Evolutionary conservation across 64 coral and sea anemone genomes (phyloP).

Genomic region (Porites australiensis): DNA sequence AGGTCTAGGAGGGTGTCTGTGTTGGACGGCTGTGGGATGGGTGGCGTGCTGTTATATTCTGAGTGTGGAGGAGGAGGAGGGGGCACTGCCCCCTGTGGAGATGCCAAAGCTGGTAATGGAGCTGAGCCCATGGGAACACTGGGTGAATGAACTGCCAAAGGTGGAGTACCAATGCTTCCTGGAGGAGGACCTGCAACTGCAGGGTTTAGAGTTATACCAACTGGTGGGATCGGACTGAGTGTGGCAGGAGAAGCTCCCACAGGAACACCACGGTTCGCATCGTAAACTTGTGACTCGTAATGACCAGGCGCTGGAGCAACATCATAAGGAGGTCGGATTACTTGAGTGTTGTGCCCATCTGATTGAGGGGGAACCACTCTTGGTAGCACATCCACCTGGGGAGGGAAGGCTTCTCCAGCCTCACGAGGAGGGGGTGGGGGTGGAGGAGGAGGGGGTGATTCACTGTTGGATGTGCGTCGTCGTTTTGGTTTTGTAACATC

Average conservation of each 20-base stretch:
- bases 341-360: background rate
- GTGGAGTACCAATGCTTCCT: conserved; percentile 35
- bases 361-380: background rate
- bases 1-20: conserved; percentile 92
- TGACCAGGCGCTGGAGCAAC: conserved; percentile 19
- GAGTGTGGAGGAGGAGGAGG: conserved; percentile 69
- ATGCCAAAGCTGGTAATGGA: background rate
- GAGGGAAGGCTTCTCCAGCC: conserved; percentile 12
- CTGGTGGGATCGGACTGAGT: background rate
- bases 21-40: conserved; percentile 65
- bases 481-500: conserved; percentile 71
- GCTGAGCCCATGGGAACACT: background rate
- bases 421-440: conserved; percentile 77
- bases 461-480: conserved; percentile 61
- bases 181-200: background rate
- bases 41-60: conserved; percentile 55
- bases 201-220: conserved; percentile 17
- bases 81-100: conserved; percentile 36
- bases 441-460: conserved; percentile 92
- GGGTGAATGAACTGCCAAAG: conserved; percentile 46
- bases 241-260: conserved; percentile 39
- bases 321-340: conserved; percentile 46
- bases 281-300: conserved; percentile 34
- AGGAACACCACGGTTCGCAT: conserved; percentile 7
- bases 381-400: background rate